These are phyloP conservation scores for Tinea pellionella DNA, from an alignment of 2,888 invertebrate species.

Conservation along the genomic window DNA sequence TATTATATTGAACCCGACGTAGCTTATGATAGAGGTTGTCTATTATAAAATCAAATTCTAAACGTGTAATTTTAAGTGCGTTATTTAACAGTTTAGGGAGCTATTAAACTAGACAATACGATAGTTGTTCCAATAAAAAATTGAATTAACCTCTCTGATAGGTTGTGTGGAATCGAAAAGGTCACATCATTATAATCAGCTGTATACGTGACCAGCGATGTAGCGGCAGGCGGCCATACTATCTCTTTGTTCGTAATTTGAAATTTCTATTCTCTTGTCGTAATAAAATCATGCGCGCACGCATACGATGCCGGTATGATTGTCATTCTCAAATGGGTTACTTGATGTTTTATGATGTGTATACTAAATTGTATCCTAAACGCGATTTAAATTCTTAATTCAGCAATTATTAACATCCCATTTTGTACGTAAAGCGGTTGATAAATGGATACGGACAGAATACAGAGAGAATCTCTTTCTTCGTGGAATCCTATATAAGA, in stretches of 20 bases:
- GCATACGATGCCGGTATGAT: constrained; percentile 27
- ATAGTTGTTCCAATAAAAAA: constrained; percentile 45
- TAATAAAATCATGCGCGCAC: constrained; percentile 57
- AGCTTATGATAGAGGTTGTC: constrained; percentile 1
- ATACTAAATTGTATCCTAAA: neutral
- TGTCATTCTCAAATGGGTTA: constrained; percentile 6
- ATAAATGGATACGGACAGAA: no score
- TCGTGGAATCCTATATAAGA: no score
- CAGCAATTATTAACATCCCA: no score
- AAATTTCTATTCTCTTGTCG: constrained; percentile 62
- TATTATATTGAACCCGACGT: constrained; percentile 14
- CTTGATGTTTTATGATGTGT: constrained; percentile 7
- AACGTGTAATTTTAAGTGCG: constrained; percentile 15
- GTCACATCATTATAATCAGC: constrained; percentile 61
- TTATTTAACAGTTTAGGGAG: neutral
- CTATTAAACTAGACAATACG: constrained; percentile 17
- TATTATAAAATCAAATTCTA: constrained; percentile 16
- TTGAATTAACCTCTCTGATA: constrained; percentile 42
- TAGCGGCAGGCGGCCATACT: constrained; percentile 10
- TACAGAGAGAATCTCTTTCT: no score
- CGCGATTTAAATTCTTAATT: no score
- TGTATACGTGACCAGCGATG: constrained; percentile 44
- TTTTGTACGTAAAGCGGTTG: no score
- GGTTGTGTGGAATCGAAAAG: constrained; percentile 35
- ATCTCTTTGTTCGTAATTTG: constrained; percentile 31